Percentiles rank a stretch among this genome's conserved stretches.
phyloP scores from a whole-genome alignment of 2,113 vertebrate species.

The Thamnaconus septentrionalis region DNA sequence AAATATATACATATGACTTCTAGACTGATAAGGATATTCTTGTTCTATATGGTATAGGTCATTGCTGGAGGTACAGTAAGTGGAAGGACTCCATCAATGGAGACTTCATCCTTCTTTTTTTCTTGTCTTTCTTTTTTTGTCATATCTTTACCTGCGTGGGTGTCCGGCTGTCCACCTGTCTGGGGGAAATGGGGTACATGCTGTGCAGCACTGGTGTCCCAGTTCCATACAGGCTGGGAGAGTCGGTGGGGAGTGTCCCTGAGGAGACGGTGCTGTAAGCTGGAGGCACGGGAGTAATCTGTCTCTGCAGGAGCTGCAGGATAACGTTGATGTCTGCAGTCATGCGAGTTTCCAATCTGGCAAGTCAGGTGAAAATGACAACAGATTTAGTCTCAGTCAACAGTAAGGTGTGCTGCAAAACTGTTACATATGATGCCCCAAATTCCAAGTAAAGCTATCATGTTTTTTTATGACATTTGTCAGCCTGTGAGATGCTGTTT shows the following conservation, averaged over 20 bases:
- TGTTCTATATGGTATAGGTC: too few species aligned
- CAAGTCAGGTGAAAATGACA: neutral
- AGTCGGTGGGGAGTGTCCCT: slow-evolving; percentile 59
- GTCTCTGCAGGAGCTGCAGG: slow-evolving; percentile 91
- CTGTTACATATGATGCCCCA: too few species aligned
- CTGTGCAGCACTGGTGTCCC: slow-evolving; percentile 67
- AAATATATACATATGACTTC: too few species aligned
- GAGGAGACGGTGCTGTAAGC: slow-evolving; percentile 84
- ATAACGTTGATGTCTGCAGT: slow-evolving; percentile 89
- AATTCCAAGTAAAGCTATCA: too few species aligned
- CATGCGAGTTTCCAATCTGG: slow-evolving; percentile 91
- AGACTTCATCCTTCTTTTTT: too few species aligned
- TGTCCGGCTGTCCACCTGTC: slow-evolving; percentile 48
- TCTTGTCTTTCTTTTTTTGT: neutral
- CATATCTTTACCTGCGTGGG: slow-evolving; percentile 74
- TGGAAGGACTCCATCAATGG: too few species aligned
- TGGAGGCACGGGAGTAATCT: slow-evolving; percentile 83
- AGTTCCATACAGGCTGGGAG: slow-evolving; percentile 75
- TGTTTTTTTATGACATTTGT: too few species aligned
- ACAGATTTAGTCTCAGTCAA: too few species aligned
- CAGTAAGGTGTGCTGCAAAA: too few species aligned
- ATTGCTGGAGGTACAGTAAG: too few species aligned
- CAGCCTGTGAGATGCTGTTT: too few species aligned
- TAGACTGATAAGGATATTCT: too few species aligned
- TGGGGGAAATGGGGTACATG: slow-evolving; percentile 52